Conservation (phyloP, 2,888 invertebrate genomes). For the Pristionchus entomophagus region DNA sequence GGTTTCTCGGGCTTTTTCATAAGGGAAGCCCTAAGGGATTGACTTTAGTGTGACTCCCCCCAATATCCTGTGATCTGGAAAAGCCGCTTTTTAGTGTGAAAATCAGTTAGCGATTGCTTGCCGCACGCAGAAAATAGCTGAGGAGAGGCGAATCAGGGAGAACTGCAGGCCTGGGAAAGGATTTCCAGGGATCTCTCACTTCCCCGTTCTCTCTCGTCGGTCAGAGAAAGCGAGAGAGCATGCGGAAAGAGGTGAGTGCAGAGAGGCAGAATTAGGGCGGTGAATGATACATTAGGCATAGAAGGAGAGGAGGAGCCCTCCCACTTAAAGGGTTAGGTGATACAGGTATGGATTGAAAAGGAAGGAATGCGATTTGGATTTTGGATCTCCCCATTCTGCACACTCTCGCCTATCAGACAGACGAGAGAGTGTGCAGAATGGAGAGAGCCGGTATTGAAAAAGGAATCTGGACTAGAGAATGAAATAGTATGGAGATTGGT, state of each 20-base stretch:
- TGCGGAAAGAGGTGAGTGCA: background rate
- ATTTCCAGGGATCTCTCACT: background rate
- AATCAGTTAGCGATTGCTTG: background rate
- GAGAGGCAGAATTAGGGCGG: background rate
- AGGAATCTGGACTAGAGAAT: background rate
- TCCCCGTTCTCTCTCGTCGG: background rate
- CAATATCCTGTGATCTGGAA: too few species aligned
- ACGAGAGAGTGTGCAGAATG: too few species aligned
- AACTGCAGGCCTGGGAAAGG: background rate
- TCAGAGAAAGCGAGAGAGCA: background rate
- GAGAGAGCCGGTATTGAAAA: background rate
- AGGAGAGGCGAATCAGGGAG: background rate
- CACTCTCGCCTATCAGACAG: too few species aligned
- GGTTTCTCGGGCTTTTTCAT: too few species aligned
- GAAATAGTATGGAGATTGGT: too few species aligned
- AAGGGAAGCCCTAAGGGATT: too few species aligned
- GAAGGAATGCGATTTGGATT: too few species aligned
- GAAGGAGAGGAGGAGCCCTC: background rate
- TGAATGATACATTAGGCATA: conserved; percentile 32
- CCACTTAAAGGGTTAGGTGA: conserved; percentile 33
- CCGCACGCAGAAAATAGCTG: background rate
- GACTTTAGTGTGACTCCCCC: too few species aligned
- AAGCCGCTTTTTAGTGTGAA: background rate
- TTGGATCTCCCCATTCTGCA: too few species aligned
- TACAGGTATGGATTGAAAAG: too few species aligned